Evolutionary conservation across 2,888 invertebrate species (phyloP).

Genomic region (Archips xylosteana): DNA sequence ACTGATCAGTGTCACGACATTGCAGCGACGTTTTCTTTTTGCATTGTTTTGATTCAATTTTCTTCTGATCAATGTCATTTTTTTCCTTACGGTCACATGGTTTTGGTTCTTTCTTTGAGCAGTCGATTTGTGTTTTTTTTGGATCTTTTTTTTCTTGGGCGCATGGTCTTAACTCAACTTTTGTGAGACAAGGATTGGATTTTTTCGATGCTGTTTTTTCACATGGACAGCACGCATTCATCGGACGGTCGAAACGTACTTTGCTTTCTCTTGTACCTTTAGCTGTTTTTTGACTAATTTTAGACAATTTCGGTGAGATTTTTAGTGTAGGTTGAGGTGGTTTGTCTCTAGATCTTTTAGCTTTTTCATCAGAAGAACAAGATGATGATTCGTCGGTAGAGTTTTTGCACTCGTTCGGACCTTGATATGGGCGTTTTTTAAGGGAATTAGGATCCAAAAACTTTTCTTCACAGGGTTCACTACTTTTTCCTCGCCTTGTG

Average conservation of each 20-base stretch:
- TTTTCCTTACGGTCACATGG: background rate
- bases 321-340: background rate
- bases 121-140: background rate
- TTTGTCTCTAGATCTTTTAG: background rate
- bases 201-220: background rate
- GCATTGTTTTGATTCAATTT: background rate
- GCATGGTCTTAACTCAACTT: background rate
- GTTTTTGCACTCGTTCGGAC: background rate
- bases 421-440: background rate
- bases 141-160: background rate
- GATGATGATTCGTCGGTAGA: background rate
- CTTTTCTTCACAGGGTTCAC: background rate
- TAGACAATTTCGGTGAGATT: background rate
- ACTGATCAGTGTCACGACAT: background rate
- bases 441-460: background rate
- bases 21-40: background rate
- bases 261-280: background rate
- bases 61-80: background rate
- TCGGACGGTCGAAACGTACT: background rate
- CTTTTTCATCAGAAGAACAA: background rate
- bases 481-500: background rate
- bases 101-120: background rate
- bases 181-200: background rate
- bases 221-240: background rate
- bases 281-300: background rate